A percentile compares a stretch with the other conserved stretches of the same genome.
phyloP scores from a whole-genome alignment of 2,888 invertebrate species.

The Drosophila meridionalis region DNA sequence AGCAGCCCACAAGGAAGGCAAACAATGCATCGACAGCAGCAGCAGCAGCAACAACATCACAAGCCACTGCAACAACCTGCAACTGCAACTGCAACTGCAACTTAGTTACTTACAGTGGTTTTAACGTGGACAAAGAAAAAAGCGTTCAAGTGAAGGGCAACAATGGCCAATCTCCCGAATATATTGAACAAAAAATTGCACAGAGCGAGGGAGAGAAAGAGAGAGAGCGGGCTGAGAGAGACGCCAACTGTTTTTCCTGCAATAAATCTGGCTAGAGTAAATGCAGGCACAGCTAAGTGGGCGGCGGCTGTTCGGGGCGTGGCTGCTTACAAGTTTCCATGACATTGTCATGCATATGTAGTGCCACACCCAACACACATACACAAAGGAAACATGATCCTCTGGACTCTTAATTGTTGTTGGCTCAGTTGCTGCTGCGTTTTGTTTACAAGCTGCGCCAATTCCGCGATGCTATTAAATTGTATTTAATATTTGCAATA shows the following conservation, averaged over 20 bases:
- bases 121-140: conserved; percentile 58
- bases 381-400: conserved; percentile 7
- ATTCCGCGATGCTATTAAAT: conserved; percentile 74
- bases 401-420: conserved; percentile 69
- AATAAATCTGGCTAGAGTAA: conserved; percentile 59
- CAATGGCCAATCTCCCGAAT: conserved; percentile 67
- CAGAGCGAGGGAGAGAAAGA: not conserved
- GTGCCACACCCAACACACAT: conserved; percentile 31
- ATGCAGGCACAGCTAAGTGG: conserved; percentile 36
- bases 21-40: conserved; percentile 43
- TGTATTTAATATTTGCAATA: conserved; percentile 68
- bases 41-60: not conserved
- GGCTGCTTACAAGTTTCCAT: conserved; percentile 76
- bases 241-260: conserved; percentile 50
- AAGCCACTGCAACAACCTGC: not conserved
- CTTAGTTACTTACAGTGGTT: conserved; percentile 76
- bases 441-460: conserved; percentile 75
- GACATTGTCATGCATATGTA: conserved; percentile 79
- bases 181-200: conserved; percentile 46
- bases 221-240: not conserved
- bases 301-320: conserved; percentile 22
- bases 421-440: conserved; percentile 18
- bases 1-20: conserved; percentile 24
- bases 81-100: conserved; percentile 50
- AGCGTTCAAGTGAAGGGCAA: conserved; percentile 52